Evolutionary conservation across 2,797 vertebrate species (phyloP).

Genomic region (Onychomys torridus): DNA sequence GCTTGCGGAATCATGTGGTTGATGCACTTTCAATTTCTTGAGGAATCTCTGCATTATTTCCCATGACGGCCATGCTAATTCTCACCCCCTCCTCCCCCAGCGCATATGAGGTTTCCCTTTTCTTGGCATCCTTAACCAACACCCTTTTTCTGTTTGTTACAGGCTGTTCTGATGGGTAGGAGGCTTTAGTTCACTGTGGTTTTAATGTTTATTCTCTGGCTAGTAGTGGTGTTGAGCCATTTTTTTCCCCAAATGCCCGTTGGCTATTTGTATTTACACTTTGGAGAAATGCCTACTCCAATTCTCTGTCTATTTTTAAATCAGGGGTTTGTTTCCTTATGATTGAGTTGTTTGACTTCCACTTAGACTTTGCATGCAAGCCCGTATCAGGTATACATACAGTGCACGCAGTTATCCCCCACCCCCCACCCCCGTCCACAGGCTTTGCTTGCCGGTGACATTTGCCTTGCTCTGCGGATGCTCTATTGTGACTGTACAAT

Average conservation of each 20-base stretch:
- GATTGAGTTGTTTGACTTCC: background rate
- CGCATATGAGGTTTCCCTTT: background rate
- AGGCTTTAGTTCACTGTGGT: background rate
- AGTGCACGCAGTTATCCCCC: rapidly evolving
- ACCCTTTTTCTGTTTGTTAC: background rate
- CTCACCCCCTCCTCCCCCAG: background rate
- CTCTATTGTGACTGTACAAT: background rate
- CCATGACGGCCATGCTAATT: background rate
- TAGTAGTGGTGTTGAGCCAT: background rate
- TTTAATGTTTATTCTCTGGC: background rate
- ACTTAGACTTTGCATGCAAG: background rate
- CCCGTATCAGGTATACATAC: background rate
- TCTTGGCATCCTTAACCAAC: background rate
- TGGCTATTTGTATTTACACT: background rate
- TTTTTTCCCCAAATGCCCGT: background rate
- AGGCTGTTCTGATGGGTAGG: background rate
- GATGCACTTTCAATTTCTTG: background rate
- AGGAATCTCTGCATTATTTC: background rate
- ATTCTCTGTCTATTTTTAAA: background rate
- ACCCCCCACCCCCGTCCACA: too few species aligned
- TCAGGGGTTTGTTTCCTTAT: background rate
- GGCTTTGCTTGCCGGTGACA: background rate
- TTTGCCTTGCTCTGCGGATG: background rate
- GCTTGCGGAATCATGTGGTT: too few species aligned
- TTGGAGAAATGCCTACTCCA: background rate